phyloP scores from a whole-genome alignment of 2,797 vertebrate species.

The Ceryle rudis region DNA sequence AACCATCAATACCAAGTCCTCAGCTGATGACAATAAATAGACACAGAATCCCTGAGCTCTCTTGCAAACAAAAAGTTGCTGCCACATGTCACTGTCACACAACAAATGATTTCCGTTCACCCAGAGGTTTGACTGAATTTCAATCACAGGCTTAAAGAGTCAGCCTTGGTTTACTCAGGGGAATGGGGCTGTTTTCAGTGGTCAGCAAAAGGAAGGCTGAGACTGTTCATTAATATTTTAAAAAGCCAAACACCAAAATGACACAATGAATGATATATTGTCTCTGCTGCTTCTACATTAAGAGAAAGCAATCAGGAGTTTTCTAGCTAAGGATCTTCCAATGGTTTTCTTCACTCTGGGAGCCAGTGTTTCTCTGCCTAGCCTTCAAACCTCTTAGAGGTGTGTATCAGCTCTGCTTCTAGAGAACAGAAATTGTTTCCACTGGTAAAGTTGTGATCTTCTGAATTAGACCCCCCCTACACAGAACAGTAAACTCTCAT shows the following conservation, averaged over 20 bases:
- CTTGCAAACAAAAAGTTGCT: conserved; percentile 43
- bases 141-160: conserved; percentile 24
- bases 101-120: conserved; percentile 66
- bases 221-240: conserved; percentile 75
- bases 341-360: not conserved
- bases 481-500: not conserved
- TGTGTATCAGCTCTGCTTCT: not conserved
- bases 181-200: conserved; percentile 19
- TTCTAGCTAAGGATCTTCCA: not conserved
- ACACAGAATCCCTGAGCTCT: conserved; percentile 31
- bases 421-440: not conserved
- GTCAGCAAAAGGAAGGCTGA: conserved; percentile 64
- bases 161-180: conserved; percentile 11
- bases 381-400: not conserved
- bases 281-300: not conserved
- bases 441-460: not conserved
- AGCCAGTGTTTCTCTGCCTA: not conserved
- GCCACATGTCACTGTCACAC: conserved; percentile 7
- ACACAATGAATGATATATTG: conserved; percentile 31
- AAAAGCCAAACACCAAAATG: conserved; percentile 59
- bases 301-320: not conserved
- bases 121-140: conserved; percentile 60
- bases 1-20: not conserved
- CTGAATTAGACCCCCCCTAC: not conserved
- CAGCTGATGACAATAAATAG: conserved; percentile 15